Percentiles rank a stretch among this genome's conserved stretches.
Conservation (phyloP, 2,113 vertebrate genomes). For the Isichthys henryi region DNA sequence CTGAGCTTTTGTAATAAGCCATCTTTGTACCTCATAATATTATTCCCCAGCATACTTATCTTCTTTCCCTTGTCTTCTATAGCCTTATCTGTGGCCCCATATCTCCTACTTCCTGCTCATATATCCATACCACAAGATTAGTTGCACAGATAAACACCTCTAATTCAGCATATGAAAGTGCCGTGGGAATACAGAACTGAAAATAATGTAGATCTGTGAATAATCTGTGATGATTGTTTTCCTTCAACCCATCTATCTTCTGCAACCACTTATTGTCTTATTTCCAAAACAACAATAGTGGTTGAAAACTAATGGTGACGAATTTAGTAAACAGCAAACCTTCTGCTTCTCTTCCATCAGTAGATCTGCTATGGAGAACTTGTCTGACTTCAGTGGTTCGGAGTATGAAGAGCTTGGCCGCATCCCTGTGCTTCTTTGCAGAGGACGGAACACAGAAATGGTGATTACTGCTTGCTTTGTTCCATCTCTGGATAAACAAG, state of each 20-base stretch:
- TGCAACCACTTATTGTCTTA: neutral
- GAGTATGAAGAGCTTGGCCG: slow-evolving; percentile 16
- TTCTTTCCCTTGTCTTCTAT: neutral
- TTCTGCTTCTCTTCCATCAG: neutral
- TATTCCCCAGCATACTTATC: neutral
- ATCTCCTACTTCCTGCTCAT: neutral
- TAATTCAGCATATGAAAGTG: neutral
- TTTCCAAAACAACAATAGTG: neutral
- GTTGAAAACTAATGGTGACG: neutral
- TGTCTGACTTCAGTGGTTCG: slow-evolving; percentile 25
- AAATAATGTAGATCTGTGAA: neutral
- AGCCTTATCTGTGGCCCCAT: neutral
- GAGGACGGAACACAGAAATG: slow-evolving; percentile 48
- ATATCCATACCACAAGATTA: neutral
- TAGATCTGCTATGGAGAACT: neutral
- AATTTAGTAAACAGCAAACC: neutral
- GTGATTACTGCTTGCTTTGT: slow-evolving; percentile 43
- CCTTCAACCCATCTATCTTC: neutral
- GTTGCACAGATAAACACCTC: neutral
- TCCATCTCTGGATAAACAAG: slow-evolving; percentile 26
- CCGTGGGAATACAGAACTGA: neutral
- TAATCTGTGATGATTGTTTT: neutral
- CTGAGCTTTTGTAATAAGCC: neutral
- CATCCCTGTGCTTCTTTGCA: slow-evolving; percentile 38
- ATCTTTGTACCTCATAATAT: neutral